These are phyloP conservation scores for Diadema setosum DNA, from an alignment of 35 echinoderm and acorn worm genomes.

Conservation along the genomic window DNA sequence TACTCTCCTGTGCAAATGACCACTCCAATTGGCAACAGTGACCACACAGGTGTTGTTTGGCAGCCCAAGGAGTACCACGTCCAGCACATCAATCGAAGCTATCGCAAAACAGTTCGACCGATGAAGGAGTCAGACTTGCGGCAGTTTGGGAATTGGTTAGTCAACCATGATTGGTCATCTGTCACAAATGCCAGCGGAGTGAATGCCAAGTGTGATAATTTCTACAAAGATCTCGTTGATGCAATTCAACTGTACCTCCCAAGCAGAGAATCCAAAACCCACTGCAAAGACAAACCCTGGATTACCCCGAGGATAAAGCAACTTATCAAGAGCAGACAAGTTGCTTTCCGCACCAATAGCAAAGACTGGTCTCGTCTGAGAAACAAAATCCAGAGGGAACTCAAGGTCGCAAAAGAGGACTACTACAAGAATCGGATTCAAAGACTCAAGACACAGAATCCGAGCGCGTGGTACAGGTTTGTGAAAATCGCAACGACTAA, in stretches of 20 bases:
- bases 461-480: not conserved
- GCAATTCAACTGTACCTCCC: not conserved
- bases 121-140: slow-evolving; percentile 18
- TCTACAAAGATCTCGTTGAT: slow-evolving; percentile 13
- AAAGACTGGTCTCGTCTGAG: too few species aligned
- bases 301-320: slow-evolving; percentile 5
- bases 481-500: not conserved
- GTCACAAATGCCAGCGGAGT: not conserved
- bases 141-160: slow-evolving; percentile 11
- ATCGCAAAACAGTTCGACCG: not conserved
- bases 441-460: not conserved
- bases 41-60: not conserved
- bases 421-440: not conserved
- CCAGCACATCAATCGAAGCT: not conserved
- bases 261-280: not conserved
- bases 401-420: not conserved
- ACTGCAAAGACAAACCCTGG: slow-evolving; percentile 36
- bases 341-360: too few species aligned
- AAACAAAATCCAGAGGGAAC: not conserved
- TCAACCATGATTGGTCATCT: slow-evolving; percentile 19
- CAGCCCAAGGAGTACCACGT: not conserved
- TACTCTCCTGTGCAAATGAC: not conserved
- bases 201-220: not conserved
- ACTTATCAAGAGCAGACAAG: slow-evolving; percentile 3
- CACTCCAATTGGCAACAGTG: not conserved